Evolutionary conservation across 1,140 invertebrate genomes (phyloP), one percentile per base, ranked within the genome.

Genomic region (Ctenoplectra terminalis): DNA sequence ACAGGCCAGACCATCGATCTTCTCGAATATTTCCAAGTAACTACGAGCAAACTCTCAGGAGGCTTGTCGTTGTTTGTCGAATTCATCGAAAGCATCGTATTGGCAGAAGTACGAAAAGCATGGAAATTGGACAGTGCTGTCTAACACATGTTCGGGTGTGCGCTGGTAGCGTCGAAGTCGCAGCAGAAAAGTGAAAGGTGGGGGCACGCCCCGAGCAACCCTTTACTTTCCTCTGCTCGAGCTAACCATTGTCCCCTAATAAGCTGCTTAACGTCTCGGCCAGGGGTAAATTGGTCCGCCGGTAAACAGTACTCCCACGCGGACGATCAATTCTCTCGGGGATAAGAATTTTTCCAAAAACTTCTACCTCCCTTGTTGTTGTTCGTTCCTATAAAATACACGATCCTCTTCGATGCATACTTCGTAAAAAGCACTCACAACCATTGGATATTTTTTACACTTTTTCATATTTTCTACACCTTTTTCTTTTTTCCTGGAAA

Each of bases 291-390:
- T 91, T 91, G 87, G 54, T 83, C 70, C 54, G 29, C 50, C 79
- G 80, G 87, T 91, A 91, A 91, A 91, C 88, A 91, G 40, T 88
- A 91, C 89, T 88, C 90, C 89, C 89, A 90, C 81, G 82, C 37
- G 50, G 70, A 15, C 29, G 37, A 66, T 75, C 71, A 40, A 77
- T 26, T 81, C 71, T 71, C 61, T 4, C 7, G 69, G 31, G 76
- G 4, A 17, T 20, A 23, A n/a, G 20, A 17, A 75, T 58, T 54
- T 75, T 50, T 75, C 13, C 23, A 17, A 34, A 75, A 81, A 58
- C 9, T 31, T 17, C 0, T 29, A 34, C 15, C 7, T 23, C 2
- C 9, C 40, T 1, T 1, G 0, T 20, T 43, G 37, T 13, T 73
- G 31, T 29, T 31, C 26, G 9, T 48, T 40, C 2, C 15, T 40